Base-by-base conservation (phyloP, 2,888 invertebrate genomes). In the Chrysolina haemoptera region DNA sequence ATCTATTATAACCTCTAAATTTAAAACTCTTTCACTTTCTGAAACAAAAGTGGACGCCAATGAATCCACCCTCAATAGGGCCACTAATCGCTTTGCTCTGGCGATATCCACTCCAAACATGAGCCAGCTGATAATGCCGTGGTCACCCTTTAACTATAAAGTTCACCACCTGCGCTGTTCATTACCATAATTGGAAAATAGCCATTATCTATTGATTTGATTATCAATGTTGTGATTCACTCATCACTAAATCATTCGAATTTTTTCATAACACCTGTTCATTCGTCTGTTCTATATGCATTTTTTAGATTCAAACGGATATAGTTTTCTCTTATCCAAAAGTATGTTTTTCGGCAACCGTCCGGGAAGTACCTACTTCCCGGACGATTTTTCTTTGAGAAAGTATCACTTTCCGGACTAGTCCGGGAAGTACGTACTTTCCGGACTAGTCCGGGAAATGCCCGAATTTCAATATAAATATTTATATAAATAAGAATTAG, bases 91-190 rank as follows among this genome's bases (percentile, higher is more conserved):
- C 68, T 76, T 73, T 71, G 69, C 66, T 69, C 68, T 20, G 62
- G 68, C 71, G 69, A 70, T 73, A 71, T 73, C 76, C 73, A 71
- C 73, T 73, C 62, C 71, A 71, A 74, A 74, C 70, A 76, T 62
- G 55, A 67, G 71, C 72, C 76, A 74, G 76, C 72, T 73, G 74
- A 72, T 76, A 73, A 64, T 74, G 70, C 59, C 67, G 70, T 72
- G 72, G 63, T 71, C 74, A 70, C 70, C 74, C 76, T 74, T 74
- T 70, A 74, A 68, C 18, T 67, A n/a, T n/a, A 70, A 35, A 43
- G 65, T 53, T 64, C 70, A 76, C 70, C 76, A 74, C 76, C 76
- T 76, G 76, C 76, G 73, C 68, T 68, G 41, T 70, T 16, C 67
- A 50, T 53, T 53, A 67, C 53, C 67, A 53, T 66, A 35, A 66